Evolutionary conservation across 2,113 vertebrate species (phyloP).

Genomic region (Ophiodon elongatus): DNA sequence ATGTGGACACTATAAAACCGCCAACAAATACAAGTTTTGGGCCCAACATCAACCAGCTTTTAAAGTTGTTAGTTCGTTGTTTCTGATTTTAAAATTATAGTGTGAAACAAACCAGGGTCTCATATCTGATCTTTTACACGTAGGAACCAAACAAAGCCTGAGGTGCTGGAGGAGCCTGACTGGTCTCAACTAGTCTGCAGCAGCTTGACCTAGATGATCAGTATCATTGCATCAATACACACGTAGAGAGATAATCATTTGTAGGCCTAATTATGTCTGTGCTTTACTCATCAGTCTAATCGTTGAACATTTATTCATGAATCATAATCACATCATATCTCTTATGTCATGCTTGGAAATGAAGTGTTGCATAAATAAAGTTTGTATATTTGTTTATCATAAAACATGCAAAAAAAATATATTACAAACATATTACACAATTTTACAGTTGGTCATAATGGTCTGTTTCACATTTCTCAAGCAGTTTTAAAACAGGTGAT

Average conservation of each 20-base stretch:
- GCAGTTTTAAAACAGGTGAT: not conserved
- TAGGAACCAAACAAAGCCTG: not conserved
- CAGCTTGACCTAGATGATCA: not conserved
- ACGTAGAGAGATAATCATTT: not conserved
- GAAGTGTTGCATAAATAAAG: not conserved
- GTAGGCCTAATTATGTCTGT: not conserved
- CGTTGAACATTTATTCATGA: not conserved
- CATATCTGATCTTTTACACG: slow-evolving; percentile 10
- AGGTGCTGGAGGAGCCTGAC: slow-evolving; percentile 23
- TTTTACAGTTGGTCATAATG: not conserved
- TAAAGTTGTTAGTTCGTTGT: not conserved
- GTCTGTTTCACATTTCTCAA: not conserved
- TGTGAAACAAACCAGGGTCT: not conserved
- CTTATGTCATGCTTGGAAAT: not conserved
- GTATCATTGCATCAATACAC: not conserved
- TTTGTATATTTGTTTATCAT: not conserved
- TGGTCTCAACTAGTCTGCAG: slow-evolving; percentile 39
- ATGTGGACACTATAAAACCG: not conserved
- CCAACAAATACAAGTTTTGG: not conserved
- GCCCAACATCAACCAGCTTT: not conserved
- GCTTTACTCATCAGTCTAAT: not conserved
- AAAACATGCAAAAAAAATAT: not conserved
- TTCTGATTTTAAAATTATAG: not conserved
- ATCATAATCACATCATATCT: too few species aligned
- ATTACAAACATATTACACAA: not conserved